A percentile compares a stretch with the other conserved stretches of the same genome.
phyloP scores from a whole-genome alignment of 2,888 invertebrate species.

The Leptopilina syphax region DNA sequence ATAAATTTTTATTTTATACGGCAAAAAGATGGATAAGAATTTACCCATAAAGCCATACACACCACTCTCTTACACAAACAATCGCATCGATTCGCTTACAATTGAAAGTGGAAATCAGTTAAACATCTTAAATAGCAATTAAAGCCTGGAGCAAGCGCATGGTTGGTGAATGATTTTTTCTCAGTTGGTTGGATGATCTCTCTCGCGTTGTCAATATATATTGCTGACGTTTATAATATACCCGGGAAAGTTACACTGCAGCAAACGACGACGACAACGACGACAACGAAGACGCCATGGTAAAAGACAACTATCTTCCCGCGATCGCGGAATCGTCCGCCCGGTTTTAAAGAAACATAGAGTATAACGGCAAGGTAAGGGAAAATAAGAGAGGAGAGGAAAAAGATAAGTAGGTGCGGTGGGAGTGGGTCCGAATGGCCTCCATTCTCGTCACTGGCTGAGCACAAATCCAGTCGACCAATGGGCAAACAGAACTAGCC shows the following conservation, averaged over 20 bases:
- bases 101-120: slow-evolving; percentile 33
- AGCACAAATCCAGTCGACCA: slow-evolving; percentile 30
- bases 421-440: slow-evolving; percentile 69
- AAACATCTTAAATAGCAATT: slow-evolving; percentile 39
- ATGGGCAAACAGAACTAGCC: slow-evolving; percentile 42
- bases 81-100: slow-evolving; percentile 22
- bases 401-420: slow-evolving; percentile 66
- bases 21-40: slow-evolving; percentile 29
- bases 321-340: slow-evolving; percentile 36
- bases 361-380: slow-evolving; percentile 34
- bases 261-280: not conserved
- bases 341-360: slow-evolving; percentile 12
- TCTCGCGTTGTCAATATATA: slow-evolving; percentile 32
- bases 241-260: slow-evolving; percentile 28
- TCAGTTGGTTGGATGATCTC: no score
- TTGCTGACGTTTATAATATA: slow-evolving; percentile 16
- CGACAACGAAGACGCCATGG: slow-evolving; percentile 31
- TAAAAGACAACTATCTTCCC: slow-evolving; percentile 29
- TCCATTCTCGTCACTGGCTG: slow-evolving; percentile 63
- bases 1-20: slow-evolving; percentile 34
- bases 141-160: slow-evolving; percentile 19
- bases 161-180: slow-evolving; percentile 5
- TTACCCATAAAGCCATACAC: not conserved
- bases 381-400: slow-evolving; percentile 59
- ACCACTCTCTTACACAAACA: not conserved